Conservation (phyloP, 2,113 vertebrate species). For the Oncorhynchus clarkii region DNA sequence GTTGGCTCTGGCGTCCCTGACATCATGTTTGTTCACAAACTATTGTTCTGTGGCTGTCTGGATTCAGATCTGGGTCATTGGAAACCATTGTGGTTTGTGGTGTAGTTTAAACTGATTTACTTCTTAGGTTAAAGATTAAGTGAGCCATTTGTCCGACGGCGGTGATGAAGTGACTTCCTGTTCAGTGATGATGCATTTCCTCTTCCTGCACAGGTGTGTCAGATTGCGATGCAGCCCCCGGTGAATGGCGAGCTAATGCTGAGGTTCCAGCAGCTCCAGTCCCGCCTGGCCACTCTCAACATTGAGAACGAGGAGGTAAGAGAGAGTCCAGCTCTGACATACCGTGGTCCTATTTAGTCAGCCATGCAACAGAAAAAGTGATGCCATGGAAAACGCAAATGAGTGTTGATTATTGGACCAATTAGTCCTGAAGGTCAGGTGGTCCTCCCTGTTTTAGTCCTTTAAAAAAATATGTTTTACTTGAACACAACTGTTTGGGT, state of each 20-base stretch:
- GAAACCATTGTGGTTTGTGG: slow-evolving; percentile 23
- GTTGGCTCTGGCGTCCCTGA: slow-evolving; percentile 26
- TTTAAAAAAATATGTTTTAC: too few species aligned
- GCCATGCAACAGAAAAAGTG: too few species aligned
- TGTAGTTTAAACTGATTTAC: neutral
- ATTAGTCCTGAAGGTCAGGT: too few species aligned
- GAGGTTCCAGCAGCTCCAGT: slow-evolving; percentile 95
- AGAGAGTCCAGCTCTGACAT: neutral
- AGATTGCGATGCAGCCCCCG: slow-evolving; percentile 91
- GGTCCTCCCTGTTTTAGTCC: too few species aligned
- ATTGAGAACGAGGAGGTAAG: slow-evolving; percentile 97
- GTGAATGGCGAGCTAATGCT: slow-evolving; percentile 92
- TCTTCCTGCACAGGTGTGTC: slow-evolving; percentile 82
- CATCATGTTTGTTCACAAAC: slow-evolving; percentile 50
- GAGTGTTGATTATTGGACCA: too few species aligned
- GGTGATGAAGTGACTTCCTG: neutral
- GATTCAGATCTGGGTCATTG: slow-evolving; percentile 19
- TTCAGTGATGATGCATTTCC: neutral
- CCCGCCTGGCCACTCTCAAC: slow-evolving; percentile 90
- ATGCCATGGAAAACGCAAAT: too few species aligned
- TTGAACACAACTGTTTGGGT: too few species aligned
- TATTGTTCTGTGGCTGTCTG: slow-evolving; percentile 31
- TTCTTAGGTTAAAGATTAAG: neutral
- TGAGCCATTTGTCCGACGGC: neutral
- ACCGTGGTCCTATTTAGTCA: too few species aligned